Evolutionary conservation across 1,140 invertebrate genomes (phyloP).

Genomic region (Caenorhabditis elegans): WBcel235 BX284606.5:631001-631500

Average conservation of each 20-base stretch:
- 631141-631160: no score
- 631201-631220: background rate
- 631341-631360: background rate
- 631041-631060: background rate
- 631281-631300: no score
- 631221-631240: no score
- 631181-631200: background rate
- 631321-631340: no score
- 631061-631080: background rate
- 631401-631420: background rate
- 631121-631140: background rate
- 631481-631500: background rate
- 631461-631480: no score
- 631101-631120: constrained; percentile 32
- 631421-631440: background rate
- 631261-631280: no score
- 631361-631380: background rate
- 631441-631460: background rate
- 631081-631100: constrained; percentile 21
- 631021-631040: constrained; percentile 45
- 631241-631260: background rate
- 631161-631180: background rate
- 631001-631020: constrained; percentile 18
- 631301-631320: no score
- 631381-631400: background rate